A percentile compares a stretch with the other conserved stretches of the same genome.
Evolutionary conservation across 2,113 vertebrate species (phyloP).

Genomic region (Heterocephalus glaber): DNA sequence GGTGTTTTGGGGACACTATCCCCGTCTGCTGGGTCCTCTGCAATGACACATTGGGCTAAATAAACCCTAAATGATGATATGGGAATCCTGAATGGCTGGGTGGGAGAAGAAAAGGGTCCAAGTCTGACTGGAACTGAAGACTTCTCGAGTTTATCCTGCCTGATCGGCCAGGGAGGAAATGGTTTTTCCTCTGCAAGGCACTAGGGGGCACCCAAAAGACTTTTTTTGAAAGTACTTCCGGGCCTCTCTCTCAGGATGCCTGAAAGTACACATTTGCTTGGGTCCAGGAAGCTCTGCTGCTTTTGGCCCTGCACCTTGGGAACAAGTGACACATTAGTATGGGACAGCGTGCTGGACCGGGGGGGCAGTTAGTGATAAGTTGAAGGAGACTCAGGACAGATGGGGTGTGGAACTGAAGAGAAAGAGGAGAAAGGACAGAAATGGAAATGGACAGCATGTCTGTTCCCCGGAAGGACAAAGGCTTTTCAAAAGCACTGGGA

Average conservation of each 20-base stretch:
- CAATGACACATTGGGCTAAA: conserved; percentile 23
- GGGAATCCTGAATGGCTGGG: not conserved
- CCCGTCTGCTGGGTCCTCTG: not conserved
- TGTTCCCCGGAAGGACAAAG: not conserved
- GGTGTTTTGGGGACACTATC: not conserved
- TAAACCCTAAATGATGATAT: conserved; percentile 59
- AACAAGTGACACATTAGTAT: not conserved
- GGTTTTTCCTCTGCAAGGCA: not conserved
- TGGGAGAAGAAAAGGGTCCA: not conserved
- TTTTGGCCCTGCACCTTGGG: not conserved
- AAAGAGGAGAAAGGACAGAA: not conserved
- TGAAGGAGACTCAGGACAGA: not conserved
- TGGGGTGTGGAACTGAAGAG: not conserved
- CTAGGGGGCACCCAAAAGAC: not conserved
- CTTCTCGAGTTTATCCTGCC: not conserved
- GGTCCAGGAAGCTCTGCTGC: not conserved
- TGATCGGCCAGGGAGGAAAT: not conserved
- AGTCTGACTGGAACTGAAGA: not conserved
- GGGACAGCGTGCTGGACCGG: not conserved
- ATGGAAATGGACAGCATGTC: not conserved
- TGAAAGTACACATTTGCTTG: not conserved
- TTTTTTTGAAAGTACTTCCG: not conserved
- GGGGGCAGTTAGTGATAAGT: no score
- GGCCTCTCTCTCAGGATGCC: not conserved
- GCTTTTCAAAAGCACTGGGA: not conserved